phyloP scores from a whole-genome alignment of 2,888 invertebrate genomes.

The Vannuccia rotundouncinata region DNA sequence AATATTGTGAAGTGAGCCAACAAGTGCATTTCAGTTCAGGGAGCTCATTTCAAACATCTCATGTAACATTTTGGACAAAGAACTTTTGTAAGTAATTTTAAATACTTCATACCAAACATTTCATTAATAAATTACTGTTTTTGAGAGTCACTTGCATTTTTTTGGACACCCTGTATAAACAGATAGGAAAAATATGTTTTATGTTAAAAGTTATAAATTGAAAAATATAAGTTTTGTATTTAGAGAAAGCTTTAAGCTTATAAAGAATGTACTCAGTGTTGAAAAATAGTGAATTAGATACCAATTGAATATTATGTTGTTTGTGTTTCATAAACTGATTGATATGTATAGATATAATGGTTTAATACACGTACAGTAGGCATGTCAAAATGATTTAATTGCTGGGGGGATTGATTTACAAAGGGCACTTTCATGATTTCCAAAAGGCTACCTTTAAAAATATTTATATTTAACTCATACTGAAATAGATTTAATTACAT shows the following conservation, averaged over 20 bases:
- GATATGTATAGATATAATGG: too few relatives aligned
- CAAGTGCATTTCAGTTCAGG: slow-evolving; percentile 18
- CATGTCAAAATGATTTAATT: too few relatives aligned
- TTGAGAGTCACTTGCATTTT: slow-evolving; percentile 23
- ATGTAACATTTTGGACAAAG: slow-evolving; percentile 24
- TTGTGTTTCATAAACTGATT: too few relatives aligned
- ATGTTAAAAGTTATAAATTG: neutral
- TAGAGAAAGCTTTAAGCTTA: neutral
- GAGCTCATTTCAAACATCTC: slow-evolving; percentile 23
- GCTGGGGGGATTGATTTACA: too few relatives aligned
- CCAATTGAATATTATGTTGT: too few relatives aligned
- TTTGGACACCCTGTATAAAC: slow-evolving; percentile 3
- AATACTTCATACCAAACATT: slow-evolving; percentile 19
- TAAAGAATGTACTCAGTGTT: too few relatives aligned
- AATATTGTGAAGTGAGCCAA: slow-evolving; percentile 17
- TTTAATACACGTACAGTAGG: too few relatives aligned
- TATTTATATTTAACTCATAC: too few relatives aligned
- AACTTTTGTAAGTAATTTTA: slow-evolving; percentile 19
- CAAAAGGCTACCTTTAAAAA: too few relatives aligned
- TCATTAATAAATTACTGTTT: slow-evolving; percentile 26
- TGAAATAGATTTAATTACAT: too few relatives aligned
- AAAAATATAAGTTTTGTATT: neutral
- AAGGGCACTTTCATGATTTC: too few relatives aligned
- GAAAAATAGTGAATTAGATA: too few relatives aligned
- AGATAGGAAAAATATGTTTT: neutral